Percentiles rank a stretch among this genome's conserved stretches.
These are phyloP conservation scores for Nephrotoma flavescens DNA, from an alignment of 2,888 invertebrate genomes.

Conservation along the genomic window DNA sequence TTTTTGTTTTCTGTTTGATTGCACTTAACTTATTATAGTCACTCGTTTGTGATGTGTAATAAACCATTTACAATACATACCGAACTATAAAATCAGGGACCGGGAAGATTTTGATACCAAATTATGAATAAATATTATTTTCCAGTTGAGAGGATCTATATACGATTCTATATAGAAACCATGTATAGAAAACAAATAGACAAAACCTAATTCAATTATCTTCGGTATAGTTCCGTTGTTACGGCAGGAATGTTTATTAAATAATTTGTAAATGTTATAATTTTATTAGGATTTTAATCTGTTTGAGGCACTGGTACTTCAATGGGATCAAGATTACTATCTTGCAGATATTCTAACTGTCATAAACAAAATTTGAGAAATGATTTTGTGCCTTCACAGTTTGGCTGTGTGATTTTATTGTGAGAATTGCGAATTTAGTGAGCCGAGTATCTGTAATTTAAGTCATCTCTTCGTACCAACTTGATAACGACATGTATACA, in stretches of 20 bases:
- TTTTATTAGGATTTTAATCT: background rate
- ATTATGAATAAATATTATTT: background rate
- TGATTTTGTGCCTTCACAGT: background rate
- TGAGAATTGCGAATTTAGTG: background rate
- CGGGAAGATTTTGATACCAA: background rate
- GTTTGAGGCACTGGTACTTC: background rate
- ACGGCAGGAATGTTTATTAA: background rate
- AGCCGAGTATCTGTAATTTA: background rate
- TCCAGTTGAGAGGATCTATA: background rate
- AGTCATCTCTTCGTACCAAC: too few species aligned
- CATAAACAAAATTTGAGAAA: background rate
- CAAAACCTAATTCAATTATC: background rate
- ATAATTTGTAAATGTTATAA: background rate
- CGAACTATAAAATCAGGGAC: background rate
- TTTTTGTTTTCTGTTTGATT: background rate
- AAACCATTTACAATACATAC: background rate
- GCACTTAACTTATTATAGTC: background rate
- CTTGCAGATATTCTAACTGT: background rate
- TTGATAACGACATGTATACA: too few species aligned
- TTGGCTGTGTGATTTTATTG: background rate
- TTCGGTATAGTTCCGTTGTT: background rate
- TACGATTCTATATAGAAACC: background rate
- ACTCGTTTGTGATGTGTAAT: background rate
- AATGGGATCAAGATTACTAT: background rate
- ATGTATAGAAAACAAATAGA: background rate